A percentile compares a stretch with the other conserved stretches of the same genome.
These are phyloP conservation scores for Luidia sarsii DNA, from an alignment of 53 echinoderm and acorn worm species.

Conservation along the genomic window DNA sequence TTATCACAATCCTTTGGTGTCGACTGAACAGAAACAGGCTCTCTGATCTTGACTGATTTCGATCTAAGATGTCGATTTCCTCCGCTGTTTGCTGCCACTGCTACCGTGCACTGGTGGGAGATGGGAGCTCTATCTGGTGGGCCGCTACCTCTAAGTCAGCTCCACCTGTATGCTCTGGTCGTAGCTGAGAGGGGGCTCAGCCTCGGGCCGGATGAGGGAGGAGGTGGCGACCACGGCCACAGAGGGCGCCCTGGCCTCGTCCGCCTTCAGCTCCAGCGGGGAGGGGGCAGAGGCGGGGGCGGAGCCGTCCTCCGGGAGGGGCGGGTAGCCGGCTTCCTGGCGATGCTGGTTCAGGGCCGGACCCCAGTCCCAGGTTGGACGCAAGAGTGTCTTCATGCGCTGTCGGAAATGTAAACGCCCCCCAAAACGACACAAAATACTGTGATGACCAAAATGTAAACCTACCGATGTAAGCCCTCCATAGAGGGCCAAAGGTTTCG, in stretches of 20 bases:
- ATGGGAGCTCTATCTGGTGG: too few relatives aligned
- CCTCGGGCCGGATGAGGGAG: not conserved
- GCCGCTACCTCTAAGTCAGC: not conserved
- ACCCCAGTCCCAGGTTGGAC: slow-evolving; percentile 68
- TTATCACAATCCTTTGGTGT: too few relatives aligned
- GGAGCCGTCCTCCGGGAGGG: slow-evolving; percentile 10
- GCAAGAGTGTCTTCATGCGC: slow-evolving; percentile 37
- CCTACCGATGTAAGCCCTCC: not conserved
- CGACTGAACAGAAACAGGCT: too few relatives aligned
- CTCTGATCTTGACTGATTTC: too few relatives aligned
- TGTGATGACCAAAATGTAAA: not conserved
- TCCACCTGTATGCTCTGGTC: slow-evolving; percentile 7
- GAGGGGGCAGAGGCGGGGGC: not conserved
- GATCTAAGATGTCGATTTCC: too few relatives aligned
- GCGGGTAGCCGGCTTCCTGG: slow-evolving; percentile 55
- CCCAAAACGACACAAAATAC: not conserved
- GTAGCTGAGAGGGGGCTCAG: not conserved
- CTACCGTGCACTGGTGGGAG: too few relatives aligned
- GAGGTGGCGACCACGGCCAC: slow-evolving; percentile 11
- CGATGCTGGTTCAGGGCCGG: slow-evolving; percentile 55
- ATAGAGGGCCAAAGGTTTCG: not conserved
- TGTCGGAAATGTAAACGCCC: too few relatives aligned
- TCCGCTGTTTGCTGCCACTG: too few relatives aligned
- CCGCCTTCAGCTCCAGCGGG: slow-evolving; percentile 18
- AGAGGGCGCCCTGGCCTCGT: not conserved